These are phyloP conservation scores for Python bivittatus DNA, from an alignment of 2,113 vertebrate species.

Conservation along the genomic window DNA sequence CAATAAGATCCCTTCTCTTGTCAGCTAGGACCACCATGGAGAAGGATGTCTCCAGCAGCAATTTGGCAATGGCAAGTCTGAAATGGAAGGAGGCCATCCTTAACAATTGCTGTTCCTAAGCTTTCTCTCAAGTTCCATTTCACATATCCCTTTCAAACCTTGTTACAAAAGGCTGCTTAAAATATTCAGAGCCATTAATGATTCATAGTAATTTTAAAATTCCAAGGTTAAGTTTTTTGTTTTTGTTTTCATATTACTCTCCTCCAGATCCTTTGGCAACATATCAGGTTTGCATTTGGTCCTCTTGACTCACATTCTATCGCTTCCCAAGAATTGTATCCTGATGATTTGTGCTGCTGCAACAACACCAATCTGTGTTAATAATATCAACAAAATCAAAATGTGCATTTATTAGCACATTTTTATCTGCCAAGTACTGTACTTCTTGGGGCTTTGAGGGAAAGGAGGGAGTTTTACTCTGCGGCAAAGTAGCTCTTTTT, in stretches of 20 bases:
- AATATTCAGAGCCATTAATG: not conserved
- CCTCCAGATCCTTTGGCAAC: not conserved
- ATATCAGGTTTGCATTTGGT: not conserved
- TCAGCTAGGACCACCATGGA: not conserved
- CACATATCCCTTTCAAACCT: not conserved
- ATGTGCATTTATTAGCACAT: constrained; percentile 29
- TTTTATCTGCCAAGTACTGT: constrained; percentile 1
- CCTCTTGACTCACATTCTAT: not conserved
- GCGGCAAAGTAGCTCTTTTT: not conserved
- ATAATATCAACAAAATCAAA: constrained; percentile 24
- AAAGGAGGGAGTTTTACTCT: not conserved
- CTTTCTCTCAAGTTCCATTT: not conserved
- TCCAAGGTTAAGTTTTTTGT: not conserved
- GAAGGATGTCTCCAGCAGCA: not conserved
- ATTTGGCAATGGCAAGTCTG: not conserved
- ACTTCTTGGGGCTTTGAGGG: not conserved
- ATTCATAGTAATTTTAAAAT: not conserved
- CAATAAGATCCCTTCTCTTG: not conserved
- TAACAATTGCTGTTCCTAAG: not conserved
- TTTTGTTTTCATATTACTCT: not conserved
- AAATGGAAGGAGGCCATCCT: not conserved
- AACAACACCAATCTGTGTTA: not conserved
- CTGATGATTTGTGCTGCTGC: not conserved
- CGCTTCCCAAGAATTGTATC: not conserved
- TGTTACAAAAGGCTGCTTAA: not conserved